Evolutionary conservation across 1,140 invertebrate species (phyloP).

Genomic region (Mactra quadrangularis): DNA sequence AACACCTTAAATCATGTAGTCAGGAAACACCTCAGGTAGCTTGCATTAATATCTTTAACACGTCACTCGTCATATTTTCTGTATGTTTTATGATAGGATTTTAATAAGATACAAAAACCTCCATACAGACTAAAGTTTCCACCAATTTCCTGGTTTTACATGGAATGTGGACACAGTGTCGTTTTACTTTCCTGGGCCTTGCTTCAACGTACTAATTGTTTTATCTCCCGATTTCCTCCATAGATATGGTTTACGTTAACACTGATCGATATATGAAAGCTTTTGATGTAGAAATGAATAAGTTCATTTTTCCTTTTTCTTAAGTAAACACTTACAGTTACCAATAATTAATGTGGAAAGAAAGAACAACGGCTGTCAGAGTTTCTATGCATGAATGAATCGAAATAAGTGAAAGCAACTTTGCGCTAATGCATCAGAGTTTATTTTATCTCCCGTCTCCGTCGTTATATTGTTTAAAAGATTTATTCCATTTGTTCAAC

Average conservation of each 20-base stretch:
- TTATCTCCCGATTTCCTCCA: slow-evolving; percentile 34
- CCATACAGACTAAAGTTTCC: background rate
- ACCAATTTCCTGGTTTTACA: slow-evolving; percentile 19
- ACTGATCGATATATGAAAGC: slow-evolving; percentile 23
- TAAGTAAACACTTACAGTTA: slow-evolving; percentile 57
- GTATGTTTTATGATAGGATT: background rate
- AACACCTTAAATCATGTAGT: too few species aligned
- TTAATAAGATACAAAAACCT: background rate
- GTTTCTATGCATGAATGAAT: slow-evolving; percentile 43
- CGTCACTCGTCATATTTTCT: background rate
- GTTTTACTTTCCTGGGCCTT: slow-evolving; percentile 12
- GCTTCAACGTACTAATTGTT: slow-evolving; percentile 24
- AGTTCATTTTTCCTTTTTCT: slow-evolving; percentile 58
- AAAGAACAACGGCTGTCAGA: slow-evolving; percentile 52
- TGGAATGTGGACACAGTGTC: slow-evolving; percentile 12
- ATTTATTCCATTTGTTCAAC: slow-evolving; percentile 56
- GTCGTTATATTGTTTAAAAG: slow-evolving; percentile 56
- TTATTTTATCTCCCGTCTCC: slow-evolving; percentile 44
- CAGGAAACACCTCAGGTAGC: too few species aligned
- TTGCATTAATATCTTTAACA: background rate
- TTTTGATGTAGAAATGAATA: slow-evolving; percentile 58
- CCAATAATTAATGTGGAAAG: slow-evolving; percentile 59
- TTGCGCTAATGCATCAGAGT: slow-evolving; percentile 50
- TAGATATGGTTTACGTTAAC: slow-evolving; percentile 16
- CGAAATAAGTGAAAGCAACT: slow-evolving; percentile 40